These are phyloP conservation scores for Thysanoteuthis rhombus DNA, from an alignment of 2,888 invertebrate genomes.

Conservation along the genomic window DNA sequence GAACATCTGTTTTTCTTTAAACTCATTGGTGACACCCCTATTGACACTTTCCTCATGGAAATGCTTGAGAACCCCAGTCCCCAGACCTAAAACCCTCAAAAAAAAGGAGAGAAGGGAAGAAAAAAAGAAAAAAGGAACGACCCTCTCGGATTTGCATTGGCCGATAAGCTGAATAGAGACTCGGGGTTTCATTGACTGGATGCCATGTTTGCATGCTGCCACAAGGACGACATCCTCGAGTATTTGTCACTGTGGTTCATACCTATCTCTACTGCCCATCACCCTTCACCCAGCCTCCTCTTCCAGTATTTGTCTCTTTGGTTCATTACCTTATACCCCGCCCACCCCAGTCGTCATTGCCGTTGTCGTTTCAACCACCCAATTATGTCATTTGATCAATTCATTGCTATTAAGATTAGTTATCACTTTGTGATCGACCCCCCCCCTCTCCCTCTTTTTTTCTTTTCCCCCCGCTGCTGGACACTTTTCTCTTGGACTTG, in stretches of 20 bases:
- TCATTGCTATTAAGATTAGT: too few relatives aligned
- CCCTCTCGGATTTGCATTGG: background rate
- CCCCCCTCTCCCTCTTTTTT: background rate
- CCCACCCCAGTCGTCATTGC: background rate
- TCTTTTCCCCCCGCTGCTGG: background rate
- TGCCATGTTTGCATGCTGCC: background rate
- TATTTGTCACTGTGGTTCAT: background rate
- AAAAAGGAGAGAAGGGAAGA: background rate
- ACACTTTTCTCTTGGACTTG: background rate
- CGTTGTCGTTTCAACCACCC: too few relatives aligned
- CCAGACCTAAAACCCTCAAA: constrained; percentile 36
- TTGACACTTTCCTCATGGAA: constrained; percentile 78
- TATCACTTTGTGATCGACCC: too few relatives aligned
- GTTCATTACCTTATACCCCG: background rate
- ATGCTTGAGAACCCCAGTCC: constrained; percentile 63
- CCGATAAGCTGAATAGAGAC: background rate
- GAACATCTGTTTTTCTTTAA: constrained; percentile 95
- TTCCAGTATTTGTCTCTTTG: background rate
- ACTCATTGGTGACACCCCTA: constrained; percentile 85
- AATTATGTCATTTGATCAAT: too few relatives aligned
- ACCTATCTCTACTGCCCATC: background rate
- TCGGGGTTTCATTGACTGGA: background rate
- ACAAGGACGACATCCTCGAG: background rate
- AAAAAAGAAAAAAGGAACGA: background rate
- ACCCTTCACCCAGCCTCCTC: background rate